phyloP scores from a whole-genome alignment of 2,888 invertebrate genomes.

The Rhingia rostrata region DNA sequence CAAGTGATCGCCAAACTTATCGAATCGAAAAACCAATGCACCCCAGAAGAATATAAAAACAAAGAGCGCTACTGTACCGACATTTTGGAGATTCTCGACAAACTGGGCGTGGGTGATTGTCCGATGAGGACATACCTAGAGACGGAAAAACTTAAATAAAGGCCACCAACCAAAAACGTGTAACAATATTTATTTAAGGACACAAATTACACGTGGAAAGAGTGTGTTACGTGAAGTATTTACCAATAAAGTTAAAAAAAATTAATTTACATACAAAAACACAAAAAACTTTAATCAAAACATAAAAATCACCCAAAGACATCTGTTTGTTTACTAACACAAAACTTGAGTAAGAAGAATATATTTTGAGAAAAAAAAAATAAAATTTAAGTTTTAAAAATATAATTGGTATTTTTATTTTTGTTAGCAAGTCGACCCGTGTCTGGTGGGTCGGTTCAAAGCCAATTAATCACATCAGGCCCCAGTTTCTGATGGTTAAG shows the following conservation, averaged over 20 bases:
- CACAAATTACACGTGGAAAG: slow-evolving; percentile 11
- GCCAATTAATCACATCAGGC: slow-evolving; percentile 29
- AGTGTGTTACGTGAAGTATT: slow-evolving; percentile 39
- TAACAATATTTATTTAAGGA: slow-evolving; percentile 1
- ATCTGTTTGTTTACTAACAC: slow-evolving; percentile 68
- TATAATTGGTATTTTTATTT: slow-evolving; percentile 26
- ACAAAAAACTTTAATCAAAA: slow-evolving; percentile 24
- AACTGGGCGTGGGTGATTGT: slow-evolving; percentile 81
- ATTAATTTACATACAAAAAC: background rate
- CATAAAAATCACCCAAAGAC: slow-evolving; percentile 43
- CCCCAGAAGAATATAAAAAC: slow-evolving; percentile 78
- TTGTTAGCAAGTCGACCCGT: slow-evolving; percentile 7
- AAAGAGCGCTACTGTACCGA: slow-evolving; percentile 80
- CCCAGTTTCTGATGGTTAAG: slow-evolving; percentile 28
- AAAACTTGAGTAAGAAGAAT: slow-evolving; percentile 60
- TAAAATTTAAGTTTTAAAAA: slow-evolving; percentile 60
- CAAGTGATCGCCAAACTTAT: slow-evolving; percentile 78
- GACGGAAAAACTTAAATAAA: slow-evolving; percentile 75
- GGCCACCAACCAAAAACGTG: background rate
- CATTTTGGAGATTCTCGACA: slow-evolving; percentile 80
- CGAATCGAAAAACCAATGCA: slow-evolving; percentile 77
- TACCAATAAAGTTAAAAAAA: slow-evolving; percentile 25
- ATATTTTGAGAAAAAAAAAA: slow-evolving; percentile 55
- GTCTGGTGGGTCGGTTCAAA: slow-evolving; percentile 15
- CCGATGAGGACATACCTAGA: slow-evolving; percentile 80